Evolutionary conservation across 2,888 invertebrate species (phyloP).

Genomic region (Polymixis flavicincta): DNA sequence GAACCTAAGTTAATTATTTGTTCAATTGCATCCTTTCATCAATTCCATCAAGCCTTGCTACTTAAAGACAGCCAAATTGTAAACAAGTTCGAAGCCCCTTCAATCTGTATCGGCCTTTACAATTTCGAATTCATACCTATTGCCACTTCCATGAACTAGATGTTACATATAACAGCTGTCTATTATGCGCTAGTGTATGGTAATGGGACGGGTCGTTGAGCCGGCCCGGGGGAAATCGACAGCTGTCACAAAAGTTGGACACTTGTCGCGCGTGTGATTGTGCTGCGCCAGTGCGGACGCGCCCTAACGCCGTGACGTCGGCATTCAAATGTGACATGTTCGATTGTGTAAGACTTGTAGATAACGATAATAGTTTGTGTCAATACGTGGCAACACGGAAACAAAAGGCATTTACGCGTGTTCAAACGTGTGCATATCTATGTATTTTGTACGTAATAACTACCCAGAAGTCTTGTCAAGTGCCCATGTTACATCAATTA

Average conservation of each 20-base stretch:
- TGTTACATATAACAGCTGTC: constrained; percentile 11
- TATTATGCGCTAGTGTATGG: constrained; percentile 51
- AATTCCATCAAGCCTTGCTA: not conserved
- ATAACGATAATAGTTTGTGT: constrained; percentile 32
- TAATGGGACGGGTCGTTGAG: constrained; percentile 61
- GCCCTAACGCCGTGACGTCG: constrained; percentile 34
- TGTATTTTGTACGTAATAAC: constrained; percentile 17
- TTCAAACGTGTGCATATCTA: not conserved
- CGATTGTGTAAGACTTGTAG: constrained; percentile 28
- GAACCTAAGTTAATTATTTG: not conserved
- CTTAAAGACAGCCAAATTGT: not conserved
- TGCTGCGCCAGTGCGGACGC: constrained; percentile 40
- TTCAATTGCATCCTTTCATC: not conserved
- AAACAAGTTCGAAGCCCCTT: not conserved
- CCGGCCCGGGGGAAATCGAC: constrained; percentile 70
- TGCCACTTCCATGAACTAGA: not conserved
- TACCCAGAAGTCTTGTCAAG: not conserved
- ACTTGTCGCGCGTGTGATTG: constrained; percentile 59
- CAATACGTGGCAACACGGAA: constrained; percentile 34
- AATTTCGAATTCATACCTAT: constrained; percentile 9
- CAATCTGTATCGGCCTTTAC: not conserved
- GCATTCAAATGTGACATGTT: constrained; percentile 19
- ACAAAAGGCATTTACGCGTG: constrained; percentile 1
- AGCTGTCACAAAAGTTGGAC: constrained; percentile 67
- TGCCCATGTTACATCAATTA: constrained; percentile 2